Conservation (phyloP, 2,113 vertebrate genomes). For the Petaurus breviceps region DNA sequence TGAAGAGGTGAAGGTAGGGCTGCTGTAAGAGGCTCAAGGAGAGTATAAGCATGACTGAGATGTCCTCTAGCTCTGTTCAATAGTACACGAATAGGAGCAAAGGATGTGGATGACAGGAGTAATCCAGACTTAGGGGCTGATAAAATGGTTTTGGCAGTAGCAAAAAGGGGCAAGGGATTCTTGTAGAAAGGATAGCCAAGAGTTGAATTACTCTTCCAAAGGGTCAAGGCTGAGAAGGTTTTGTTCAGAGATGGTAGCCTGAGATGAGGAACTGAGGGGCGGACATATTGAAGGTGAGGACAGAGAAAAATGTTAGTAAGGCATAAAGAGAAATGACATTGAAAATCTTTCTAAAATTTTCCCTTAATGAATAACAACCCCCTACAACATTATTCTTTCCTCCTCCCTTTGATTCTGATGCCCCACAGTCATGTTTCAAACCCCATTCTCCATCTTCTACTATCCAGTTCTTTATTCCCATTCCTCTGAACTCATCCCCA, state of each 20-base stretch:
- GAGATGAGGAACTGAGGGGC: neutral
- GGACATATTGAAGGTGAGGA: neutral
- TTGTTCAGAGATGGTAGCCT: neutral
- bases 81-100: neutral
- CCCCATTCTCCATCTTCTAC: neutral
- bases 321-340: neutral
- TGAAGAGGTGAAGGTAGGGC: neutral
- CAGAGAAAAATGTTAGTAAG: neutral
- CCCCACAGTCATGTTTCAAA: neutral
- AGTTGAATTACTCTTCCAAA: neutral
- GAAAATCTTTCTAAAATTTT: neutral
- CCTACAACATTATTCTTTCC: neutral
- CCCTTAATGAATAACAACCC: neutral
- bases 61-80: neutral
- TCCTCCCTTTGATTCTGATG: neutral
- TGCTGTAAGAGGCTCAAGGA: neutral
- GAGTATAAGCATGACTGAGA: neutral
- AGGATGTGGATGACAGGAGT: neutral
- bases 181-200: neutral
- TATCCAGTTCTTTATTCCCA: neutral
- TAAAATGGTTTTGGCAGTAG: neutral
- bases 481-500: neutral
- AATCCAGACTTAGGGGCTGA: neutral
- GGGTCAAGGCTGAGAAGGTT: neutral
- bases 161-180: neutral